A percentile compares a stretch with the other conserved stretches of the same genome.
These are phyloP conservation scores for Achroia grisella DNA, from an alignment of 1,140 invertebrate genomes.

Conservation along the genomic window DNA sequence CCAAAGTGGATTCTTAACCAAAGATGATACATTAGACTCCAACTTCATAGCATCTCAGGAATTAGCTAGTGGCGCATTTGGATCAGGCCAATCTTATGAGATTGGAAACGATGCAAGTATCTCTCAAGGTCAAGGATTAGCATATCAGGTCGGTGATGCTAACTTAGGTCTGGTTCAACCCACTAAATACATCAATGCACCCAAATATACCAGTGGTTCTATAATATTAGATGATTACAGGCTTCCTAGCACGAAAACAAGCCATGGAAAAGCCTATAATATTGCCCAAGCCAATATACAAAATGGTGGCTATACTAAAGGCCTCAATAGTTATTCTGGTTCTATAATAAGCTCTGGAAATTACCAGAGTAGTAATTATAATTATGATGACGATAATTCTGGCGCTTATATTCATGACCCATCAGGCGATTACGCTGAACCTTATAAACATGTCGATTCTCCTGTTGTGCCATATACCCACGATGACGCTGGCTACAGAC, in stretches of 20 bases:
- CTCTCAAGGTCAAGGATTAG: slow-evolving; percentile 2
- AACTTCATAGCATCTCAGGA: slow-evolving; percentile 59
- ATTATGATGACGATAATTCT: slow-evolving; percentile 33
- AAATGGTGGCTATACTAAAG: slow-evolving; percentile 2
- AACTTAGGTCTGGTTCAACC: slow-evolving; percentile 39
- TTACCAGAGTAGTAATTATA: slow-evolving; percentile 13
- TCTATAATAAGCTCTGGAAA: slow-evolving; percentile 1
- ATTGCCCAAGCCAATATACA: background rate
- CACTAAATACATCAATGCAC: slow-evolving; percentile 30
- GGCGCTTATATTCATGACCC: slow-evolving; percentile 58
- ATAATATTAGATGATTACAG: slow-evolving; percentile 58
- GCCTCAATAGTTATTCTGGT: slow-evolving; percentile 1
- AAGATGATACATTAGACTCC: slow-evolving; percentile 36
- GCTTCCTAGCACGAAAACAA: slow-evolving; percentile 25
- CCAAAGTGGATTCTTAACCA: slow-evolving; percentile 50
- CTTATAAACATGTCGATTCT: slow-evolving; percentile 46
- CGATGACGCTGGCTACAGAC: slow-evolving; percentile 30
- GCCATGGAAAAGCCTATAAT: background rate
- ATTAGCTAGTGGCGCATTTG: slow-evolving; percentile 19
- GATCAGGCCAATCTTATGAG: background rate
- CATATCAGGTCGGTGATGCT: slow-evolving; percentile 10
- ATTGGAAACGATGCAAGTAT: slow-evolving; percentile 15
- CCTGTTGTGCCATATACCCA: slow-evolving; percentile 43
- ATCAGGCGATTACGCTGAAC: slow-evolving; percentile 55
- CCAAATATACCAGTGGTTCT: slow-evolving; percentile 53